A percentile compares a stretch with the other conserved stretches of the same genome.
phyloP scores from a whole-genome alignment of 2,113 vertebrate species.

The Stictonetta naevosa region DNA sequence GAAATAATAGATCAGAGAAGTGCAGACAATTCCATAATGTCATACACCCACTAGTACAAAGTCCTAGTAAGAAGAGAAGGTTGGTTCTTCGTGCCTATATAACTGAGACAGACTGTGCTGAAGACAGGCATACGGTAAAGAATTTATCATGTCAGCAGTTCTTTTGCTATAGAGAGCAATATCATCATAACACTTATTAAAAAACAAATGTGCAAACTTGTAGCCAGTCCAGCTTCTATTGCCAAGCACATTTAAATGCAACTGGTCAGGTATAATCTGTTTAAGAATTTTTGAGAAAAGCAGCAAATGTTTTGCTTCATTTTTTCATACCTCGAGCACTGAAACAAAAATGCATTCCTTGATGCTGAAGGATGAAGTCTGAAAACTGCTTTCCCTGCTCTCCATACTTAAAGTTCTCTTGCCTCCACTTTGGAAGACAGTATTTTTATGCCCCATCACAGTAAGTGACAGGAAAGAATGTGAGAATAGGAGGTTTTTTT shows the following conservation, averaged over 20 bases:
- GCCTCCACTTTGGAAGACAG: background rate
- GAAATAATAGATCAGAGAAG: background rate
- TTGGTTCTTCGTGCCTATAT: background rate
- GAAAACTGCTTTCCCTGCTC: background rate
- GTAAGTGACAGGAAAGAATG: background rate
- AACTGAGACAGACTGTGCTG: background rate
- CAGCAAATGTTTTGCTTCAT: background rate
- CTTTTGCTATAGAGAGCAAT: background rate
- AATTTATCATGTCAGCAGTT: background rate
- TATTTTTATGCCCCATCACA: background rate
- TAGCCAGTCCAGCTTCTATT: background rate
- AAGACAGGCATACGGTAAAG: background rate
- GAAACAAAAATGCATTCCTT: background rate
- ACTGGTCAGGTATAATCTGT: background rate
- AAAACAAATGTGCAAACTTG: background rate
- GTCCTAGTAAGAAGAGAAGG: background rate
- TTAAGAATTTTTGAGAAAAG: background rate
- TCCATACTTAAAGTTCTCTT: background rate
- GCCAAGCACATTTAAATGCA: background rate
- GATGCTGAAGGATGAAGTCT: background rate
- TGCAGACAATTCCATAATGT: background rate
- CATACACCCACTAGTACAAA: background rate
- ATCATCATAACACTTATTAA: background rate
- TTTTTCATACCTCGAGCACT: background rate
- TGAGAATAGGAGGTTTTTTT: constrained; percentile 6